A percentile compares a stretch with the other conserved stretches of the same genome.
Conservation (phyloP, 2,888 invertebrate species). For the Agrilus cyanescens region DNA sequence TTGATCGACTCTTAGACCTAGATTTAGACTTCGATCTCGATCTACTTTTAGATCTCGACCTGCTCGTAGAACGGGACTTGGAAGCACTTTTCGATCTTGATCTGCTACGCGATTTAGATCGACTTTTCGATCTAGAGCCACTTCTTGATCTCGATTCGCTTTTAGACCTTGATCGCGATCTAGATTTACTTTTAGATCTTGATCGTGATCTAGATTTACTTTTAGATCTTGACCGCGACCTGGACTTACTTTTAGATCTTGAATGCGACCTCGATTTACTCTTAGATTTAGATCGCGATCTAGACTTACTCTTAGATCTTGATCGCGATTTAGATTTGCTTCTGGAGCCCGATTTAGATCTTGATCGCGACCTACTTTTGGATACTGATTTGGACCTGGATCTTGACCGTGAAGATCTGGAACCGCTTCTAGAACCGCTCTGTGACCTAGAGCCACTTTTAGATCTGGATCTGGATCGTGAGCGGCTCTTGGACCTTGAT, state of each 20-base stretch:
- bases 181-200: constrained; percentile 3
- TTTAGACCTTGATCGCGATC: neutral
- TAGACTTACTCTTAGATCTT: constrained; percentile 25
- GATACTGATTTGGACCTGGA: constrained; percentile 27
- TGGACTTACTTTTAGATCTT: constrained; percentile 13
- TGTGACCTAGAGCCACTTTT: constrained; percentile 17
- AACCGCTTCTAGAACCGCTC: constrained; percentile 21
- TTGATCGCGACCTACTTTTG: constrained; percentile 18
- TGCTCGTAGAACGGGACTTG: constrained; percentile 21
- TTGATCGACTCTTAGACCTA: constrained; percentile 18
- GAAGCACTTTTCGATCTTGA: constrained; percentile 20
- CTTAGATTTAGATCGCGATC: constrained; percentile 17
- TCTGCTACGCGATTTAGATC: constrained; percentile 19
- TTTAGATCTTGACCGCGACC: constrained; percentile 25
- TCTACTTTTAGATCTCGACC: constrained; percentile 17
- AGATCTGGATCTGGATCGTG: constrained; percentile 26
- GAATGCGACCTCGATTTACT: constrained; percentile 6
- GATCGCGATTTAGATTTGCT: constrained; percentile 21
- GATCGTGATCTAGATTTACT: constrained; percentile 24
- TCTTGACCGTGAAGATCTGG: constrained; percentile 20
- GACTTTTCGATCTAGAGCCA: constrained; percentile 9
- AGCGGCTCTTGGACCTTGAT: constrained; percentile 30
- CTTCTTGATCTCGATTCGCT: constrained; percentile 4
- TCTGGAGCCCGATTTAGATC: constrained; percentile 16
- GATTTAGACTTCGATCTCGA: constrained; percentile 20